phyloP scores from a whole-genome alignment of 1,140 invertebrate genomes.

The Belonocnema kinseyi region DNA sequence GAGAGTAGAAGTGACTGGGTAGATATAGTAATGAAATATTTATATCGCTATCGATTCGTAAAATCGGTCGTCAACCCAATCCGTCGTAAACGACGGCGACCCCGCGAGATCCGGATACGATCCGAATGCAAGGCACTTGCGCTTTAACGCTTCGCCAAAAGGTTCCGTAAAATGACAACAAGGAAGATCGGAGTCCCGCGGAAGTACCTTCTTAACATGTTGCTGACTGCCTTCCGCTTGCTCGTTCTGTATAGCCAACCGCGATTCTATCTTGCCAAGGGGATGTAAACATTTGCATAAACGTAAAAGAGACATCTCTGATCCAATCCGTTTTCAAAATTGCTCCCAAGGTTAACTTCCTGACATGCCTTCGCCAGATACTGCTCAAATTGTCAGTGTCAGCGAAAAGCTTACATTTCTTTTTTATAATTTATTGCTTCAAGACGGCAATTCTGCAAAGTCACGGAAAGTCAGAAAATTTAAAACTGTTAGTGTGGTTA shows the following conservation, averaged over 20 bases:
- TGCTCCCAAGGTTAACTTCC: conserved; percentile 10
- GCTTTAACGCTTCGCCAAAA: conserved; percentile 26
- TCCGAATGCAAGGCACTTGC: conserved; percentile 41
- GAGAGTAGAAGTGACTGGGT: conserved; percentile 31
- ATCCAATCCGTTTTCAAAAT: conserved; percentile 11
- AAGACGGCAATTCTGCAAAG: too few species aligned
- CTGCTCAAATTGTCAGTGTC: conserved; percentile 18
- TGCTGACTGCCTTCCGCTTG: conserved; percentile 24
- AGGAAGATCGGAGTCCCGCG: conserved; percentile 24
- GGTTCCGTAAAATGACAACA: conserved; percentile 30
- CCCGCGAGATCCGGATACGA: conserved; percentile 15
- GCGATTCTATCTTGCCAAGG: conserved; percentile 26
- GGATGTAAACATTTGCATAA: conserved; percentile 60
- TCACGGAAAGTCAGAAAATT: too few species aligned
- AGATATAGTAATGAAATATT: conserved; percentile 44
- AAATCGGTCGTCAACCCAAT: conserved; percentile 40
- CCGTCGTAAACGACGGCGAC: conserved; percentile 4
- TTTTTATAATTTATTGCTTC: too few species aligned
- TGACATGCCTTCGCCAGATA: background rate
- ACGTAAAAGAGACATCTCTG: conserved; percentile 49
- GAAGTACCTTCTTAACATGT: conserved; percentile 30
- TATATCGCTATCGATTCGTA: conserved; percentile 44
- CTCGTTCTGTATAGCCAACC: background rate
- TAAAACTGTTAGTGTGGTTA: too few species aligned
- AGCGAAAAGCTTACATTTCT: background rate